These are phyloP conservation scores for Tachypleus tridentatus DNA, from an alignment of 1,140 invertebrate genomes.

Conservation along the genomic window DNA sequence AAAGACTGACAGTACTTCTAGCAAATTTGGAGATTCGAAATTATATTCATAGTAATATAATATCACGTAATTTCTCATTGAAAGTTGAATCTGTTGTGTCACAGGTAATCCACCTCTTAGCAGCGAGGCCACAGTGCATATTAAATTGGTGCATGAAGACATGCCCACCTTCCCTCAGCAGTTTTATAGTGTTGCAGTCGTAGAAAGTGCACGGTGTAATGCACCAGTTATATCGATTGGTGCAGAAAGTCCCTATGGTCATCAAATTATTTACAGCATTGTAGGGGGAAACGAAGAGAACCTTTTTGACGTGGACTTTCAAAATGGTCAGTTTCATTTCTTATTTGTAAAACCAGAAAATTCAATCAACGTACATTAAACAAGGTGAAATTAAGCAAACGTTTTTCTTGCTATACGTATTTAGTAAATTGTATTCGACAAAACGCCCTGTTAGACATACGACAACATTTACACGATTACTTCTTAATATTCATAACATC, in stretches of 20 bases:
- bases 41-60: too few species aligned
- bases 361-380: too few species aligned
- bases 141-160: slow-evolving; percentile 76
- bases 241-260: slow-evolving; percentile 64
- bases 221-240: slow-evolving; percentile 63
- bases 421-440: too few species aligned
- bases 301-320: slow-evolving; percentile 71
- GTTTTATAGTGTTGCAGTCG: slow-evolving; percentile 64
- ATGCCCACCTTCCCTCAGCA: slow-evolving; percentile 83
- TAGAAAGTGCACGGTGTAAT: slow-evolving; percentile 66
- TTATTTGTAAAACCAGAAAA: too few species aligned
- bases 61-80: too few species aligned
- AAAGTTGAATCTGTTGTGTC: not conserved
- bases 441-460: too few species aligned
- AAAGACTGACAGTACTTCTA: too few species aligned
- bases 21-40: too few species aligned
- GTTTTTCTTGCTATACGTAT: too few species aligned
- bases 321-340: slow-evolving; percentile 52
- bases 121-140: slow-evolving; percentile 61
- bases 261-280: slow-evolving; percentile 63
- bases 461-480: too few species aligned
- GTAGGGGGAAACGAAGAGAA: slow-evolving; percentile 63
- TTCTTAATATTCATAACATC: too few species aligned
- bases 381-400: not conserved
- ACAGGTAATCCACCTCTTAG: slow-evolving; percentile 61